Evolutionary conservation across 2,113 vertebrate species (phyloP), one percentile per base, ranked within the genome.

Genomic region (Hipposideros armiger): DNA sequence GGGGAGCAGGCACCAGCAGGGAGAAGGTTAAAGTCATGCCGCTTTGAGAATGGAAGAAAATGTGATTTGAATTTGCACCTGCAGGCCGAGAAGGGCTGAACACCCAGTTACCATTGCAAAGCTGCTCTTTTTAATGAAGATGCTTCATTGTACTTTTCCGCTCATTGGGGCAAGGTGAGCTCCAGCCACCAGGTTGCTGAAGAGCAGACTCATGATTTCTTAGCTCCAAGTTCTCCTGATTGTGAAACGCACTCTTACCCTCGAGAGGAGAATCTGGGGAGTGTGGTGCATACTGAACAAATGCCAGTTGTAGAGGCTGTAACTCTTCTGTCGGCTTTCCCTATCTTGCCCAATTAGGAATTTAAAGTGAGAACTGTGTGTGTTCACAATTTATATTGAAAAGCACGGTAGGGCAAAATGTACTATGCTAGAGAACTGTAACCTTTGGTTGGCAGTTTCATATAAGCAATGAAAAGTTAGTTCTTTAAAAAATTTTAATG

Each of bases 401-500:
- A 77, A 36, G 9, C 5, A 45, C 11, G 60, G 7, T 47, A 83
- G 15, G 20, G 80, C 9, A 24, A 89, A 90, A 52, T 60, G 28
- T 8, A 11, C 28, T 22, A 5, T 45, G 15, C 50, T 76, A 72
- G 42, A 85, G 50, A 91, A 42, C 20, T 15, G 4, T 30, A 67
- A 56, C 9, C 24, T 89, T 88, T 80, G 30, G 32, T 6, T 58
- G 30, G n/a, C 56, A 64, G 16, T 84, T 86, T 81, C 20, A n/a
- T 11, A 47, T 72, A 83, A 90, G 30, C 56, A 70, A 60, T 66
- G 77, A 91, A 83, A 82, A 94, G 58, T 74, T 42, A 26, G 54
- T 76, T 88, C 50, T 86, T 91, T 91, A 45, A 95, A 54, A 81
- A 90, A 32, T 28, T 77, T 87, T 88, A 60, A 94, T 85, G 62